phyloP scores from a whole-genome alignment of 2,113 vertebrate species.

The Aphelocoma coerulescens region DNA sequence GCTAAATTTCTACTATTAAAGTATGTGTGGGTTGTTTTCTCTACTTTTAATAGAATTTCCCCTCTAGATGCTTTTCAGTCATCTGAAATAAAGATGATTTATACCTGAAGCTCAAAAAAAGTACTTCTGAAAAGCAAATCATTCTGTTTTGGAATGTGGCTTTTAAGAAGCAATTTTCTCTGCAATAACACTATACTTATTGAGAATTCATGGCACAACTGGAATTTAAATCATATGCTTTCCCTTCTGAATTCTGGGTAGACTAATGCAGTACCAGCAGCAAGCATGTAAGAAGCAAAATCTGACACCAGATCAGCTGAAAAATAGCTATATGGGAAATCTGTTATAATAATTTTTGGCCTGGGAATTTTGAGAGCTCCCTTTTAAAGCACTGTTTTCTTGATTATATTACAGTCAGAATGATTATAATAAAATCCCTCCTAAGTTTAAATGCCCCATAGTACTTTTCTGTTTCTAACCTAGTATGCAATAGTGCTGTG shows the following conservation, averaged over 20 bases:
- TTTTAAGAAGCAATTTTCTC: background rate
- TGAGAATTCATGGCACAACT: background rate
- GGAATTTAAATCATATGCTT: background rate
- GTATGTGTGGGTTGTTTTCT: background rate
- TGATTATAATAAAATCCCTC: background rate
- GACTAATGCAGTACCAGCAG: background rate
- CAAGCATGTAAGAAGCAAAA: background rate
- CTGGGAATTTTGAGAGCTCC: background rate
- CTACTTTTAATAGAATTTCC: background rate
- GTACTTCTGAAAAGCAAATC: background rate
- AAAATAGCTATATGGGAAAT: background rate
- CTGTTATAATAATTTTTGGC: background rate
- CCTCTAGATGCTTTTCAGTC: background rate
- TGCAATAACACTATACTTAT: background rate
- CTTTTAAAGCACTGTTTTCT: background rate
- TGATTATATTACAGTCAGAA: background rate
- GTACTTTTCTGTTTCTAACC: background rate
- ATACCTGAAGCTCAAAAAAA: background rate
- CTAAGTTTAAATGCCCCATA: background rate
- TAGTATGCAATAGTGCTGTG: background rate
- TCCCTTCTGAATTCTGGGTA: background rate
- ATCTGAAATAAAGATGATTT: background rate
- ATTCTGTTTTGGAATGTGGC: background rate
- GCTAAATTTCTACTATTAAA: background rate
- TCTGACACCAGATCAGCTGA: background rate